A percentile compares a stretch with the other conserved stretches of the same genome.
Conservation (phyloP, 2,888 invertebrate genomes). For the Crossocerus cetratus region DNA sequence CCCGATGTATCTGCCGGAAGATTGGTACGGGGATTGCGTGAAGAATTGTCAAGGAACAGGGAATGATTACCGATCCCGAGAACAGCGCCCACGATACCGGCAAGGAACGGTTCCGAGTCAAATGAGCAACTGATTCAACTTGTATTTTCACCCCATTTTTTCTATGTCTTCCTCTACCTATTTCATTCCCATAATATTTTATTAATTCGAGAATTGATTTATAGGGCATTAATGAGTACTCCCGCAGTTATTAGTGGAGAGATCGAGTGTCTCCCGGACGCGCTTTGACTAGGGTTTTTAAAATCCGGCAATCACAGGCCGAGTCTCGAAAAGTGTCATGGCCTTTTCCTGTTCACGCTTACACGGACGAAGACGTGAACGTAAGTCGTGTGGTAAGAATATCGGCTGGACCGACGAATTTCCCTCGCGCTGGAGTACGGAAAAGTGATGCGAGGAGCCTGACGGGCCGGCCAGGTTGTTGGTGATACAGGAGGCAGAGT, state of each 20-base stretch:
- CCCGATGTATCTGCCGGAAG: too few species aligned
- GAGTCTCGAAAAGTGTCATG: conserved; percentile 66
- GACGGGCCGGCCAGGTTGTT: not conserved
- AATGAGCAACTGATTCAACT: conserved; percentile 17
- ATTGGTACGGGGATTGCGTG: too few species aligned
- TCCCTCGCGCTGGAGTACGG: conserved; percentile 14
- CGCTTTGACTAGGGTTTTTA: conserved; percentile 52
- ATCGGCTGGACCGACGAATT: conserved; percentile 30
- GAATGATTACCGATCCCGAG: not conserved
- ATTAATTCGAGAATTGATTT: not conserved
- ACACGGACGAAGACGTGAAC: conserved; percentile 71
- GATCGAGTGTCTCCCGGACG: too few species aligned
- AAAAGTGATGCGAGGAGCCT: conserved; percentile 6
- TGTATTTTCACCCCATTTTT: not conserved
- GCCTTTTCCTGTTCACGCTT: conserved; percentile 78
- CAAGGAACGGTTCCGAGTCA: conserved; percentile 30
- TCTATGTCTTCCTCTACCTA: not conserved
- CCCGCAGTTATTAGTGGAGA: not conserved
- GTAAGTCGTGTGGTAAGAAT: conserved; percentile 63
- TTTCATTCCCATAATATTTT: not conserved
- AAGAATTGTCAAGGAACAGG: too few species aligned
- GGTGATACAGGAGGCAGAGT: conserved; percentile 26
- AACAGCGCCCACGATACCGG: conserved; percentile 18
- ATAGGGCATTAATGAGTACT: not conserved
- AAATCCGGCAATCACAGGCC: conserved; percentile 61